phyloP scores from a whole-genome alignment of 2,113 vertebrate genomes.

The Bufo bufo region DNA sequence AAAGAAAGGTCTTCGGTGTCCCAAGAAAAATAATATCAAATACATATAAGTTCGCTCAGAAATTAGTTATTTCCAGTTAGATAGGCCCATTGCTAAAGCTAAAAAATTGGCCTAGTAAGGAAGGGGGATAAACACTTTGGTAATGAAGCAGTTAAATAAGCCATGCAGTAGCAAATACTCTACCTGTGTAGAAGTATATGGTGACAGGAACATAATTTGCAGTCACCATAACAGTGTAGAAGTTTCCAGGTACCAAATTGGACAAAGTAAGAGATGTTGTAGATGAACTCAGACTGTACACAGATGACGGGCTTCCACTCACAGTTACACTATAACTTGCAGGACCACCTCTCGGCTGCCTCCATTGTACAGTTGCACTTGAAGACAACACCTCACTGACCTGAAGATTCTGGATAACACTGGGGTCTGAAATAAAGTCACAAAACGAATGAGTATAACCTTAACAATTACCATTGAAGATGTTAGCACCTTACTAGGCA shows the following conservation, averaged over 20 bases:
- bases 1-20: too few relatives aligned
- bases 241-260: slow-evolving; percentile 41
- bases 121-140: too few relatives aligned
- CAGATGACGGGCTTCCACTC: not conserved
- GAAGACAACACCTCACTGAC: not conserved
- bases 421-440: slow-evolving; percentile 31
- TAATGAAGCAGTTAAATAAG: too few relatives aligned
- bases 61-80: too few relatives aligned
- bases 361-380: slow-evolving; percentile 36
- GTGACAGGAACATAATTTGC: slow-evolving; percentile 7
- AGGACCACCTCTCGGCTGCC: not conserved
- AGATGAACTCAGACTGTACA: not conserved
- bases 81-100: too few relatives aligned
- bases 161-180: not conserved
- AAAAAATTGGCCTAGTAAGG: too few relatives aligned
- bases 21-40: too few relatives aligned
- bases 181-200: slow-evolving; percentile 48
- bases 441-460: not conserved
- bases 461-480: too few relatives aligned
- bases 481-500: too few relatives aligned
- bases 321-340: slow-evolving; percentile 26
- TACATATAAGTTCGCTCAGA: too few relatives aligned
- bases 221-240: slow-evolving; percentile 16
- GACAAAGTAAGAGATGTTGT: not conserved
- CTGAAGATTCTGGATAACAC: slow-evolving; percentile 28